phyloP scores from a whole-genome alignment of 2,888 invertebrate species.

The Ectemnius lituratus region DNA sequence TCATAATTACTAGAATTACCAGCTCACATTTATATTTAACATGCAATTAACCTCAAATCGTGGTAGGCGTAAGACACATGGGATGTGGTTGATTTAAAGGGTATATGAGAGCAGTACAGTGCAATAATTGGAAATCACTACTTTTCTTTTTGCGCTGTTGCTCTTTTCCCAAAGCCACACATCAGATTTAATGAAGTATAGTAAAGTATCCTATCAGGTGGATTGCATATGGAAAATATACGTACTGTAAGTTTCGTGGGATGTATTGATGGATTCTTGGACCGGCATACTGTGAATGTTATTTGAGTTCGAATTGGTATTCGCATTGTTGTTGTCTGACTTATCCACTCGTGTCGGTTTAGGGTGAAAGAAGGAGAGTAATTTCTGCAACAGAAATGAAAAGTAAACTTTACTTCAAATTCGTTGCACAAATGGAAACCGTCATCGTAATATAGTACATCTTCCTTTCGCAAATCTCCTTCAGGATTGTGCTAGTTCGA shows the following conservation, averaged over 20 bases:
- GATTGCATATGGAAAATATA: background rate
- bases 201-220: background rate
- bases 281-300: slow-evolving; percentile 73
- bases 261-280: slow-evolving; percentile 71
- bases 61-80: no score
- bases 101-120: no score
- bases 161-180: no score
- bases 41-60: no score
- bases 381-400: slow-evolving; percentile 67
- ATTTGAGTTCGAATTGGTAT: slow-evolving; percentile 70
- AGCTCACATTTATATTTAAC: no score
- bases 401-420: background rate
- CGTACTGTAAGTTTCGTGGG: slow-evolving; percentile 69
- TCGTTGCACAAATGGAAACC: background rate
- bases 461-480: no score
- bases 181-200: no score
- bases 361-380: slow-evolving; percentile 72
- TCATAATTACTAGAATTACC: no score
- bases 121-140: no score
- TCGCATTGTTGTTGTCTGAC: slow-evolving; percentile 75
- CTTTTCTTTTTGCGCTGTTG: no score
- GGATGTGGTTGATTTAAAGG: no score
- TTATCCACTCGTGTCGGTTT: slow-evolving; percentile 74
- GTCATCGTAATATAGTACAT: background rate
- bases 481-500: no score